phyloP scores from a whole-genome alignment of 2,797 vertebrate genomes.

The Pristis pectinata region DNA sequence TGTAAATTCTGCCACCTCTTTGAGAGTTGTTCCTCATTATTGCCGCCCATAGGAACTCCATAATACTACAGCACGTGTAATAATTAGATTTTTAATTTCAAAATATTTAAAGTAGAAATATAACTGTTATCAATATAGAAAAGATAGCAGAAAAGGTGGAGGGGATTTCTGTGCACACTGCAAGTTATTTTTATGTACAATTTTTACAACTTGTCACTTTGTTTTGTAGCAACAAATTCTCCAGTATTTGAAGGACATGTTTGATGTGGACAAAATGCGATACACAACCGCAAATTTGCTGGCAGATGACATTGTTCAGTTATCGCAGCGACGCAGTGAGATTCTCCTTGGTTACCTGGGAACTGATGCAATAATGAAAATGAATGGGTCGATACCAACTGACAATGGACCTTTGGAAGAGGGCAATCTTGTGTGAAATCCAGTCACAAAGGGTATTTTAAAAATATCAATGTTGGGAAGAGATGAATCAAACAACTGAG shows the following conservation, averaged over 20 bases:
- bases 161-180: too few relatives aligned
- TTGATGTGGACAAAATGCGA: constrained; percentile 91
- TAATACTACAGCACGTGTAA: background rate
- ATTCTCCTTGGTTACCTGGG: constrained; percentile 89
- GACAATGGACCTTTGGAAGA: constrained; percentile 47
- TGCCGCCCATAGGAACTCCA: background rate
- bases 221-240: constrained; percentile 86
- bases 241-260: constrained; percentile 96
- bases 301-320: constrained; percentile 85
- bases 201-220: constrained; percentile 4
- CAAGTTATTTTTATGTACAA: background rate
- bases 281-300: constrained; percentile 74
- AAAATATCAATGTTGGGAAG: background rate
- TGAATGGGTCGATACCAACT: constrained; percentile 67
- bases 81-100: background rate
- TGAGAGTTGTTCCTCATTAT: background rate
- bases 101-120: background rate
- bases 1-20: too few relatives aligned
- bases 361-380: constrained; percentile 57
- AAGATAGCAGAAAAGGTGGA: background rate
- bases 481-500: background rate
- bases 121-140: background rate
- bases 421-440: constrained; percentile 45
- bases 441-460: background rate
- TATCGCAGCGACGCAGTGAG: constrained; percentile 87